phyloP scores from a whole-genome alignment of 2,888 invertebrate genomes.

The Volucella inanis region DNA sequence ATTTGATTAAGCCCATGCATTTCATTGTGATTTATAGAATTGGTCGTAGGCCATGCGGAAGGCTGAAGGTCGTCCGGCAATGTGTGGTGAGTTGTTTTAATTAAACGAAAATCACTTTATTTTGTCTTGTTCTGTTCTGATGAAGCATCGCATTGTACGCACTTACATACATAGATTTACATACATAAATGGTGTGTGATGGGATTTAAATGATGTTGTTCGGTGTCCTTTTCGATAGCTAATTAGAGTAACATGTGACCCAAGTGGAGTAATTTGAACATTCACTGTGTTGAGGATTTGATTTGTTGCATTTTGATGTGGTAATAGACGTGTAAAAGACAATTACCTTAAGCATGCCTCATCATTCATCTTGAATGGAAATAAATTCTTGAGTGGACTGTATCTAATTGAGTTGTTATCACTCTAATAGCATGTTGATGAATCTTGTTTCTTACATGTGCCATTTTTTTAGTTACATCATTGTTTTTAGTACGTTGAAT shows the following conservation, averaged over 20 bases:
- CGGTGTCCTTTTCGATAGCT: not conserved
- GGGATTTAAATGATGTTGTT: conserved; percentile 1
- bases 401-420: no score
- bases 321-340: no score
- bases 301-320: no score
- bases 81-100: conserved; percentile 28
- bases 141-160: not conserved
- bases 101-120: conserved; percentile 39
- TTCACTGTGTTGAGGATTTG: no score
- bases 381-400: no score
- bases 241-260: conserved; percentile 40
- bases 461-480: no score
- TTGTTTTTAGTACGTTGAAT: no score
- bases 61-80: not conserved
- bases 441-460: no score
- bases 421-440: no score
- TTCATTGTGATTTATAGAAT: conserved; percentile 56
- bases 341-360: no score
- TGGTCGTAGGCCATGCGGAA: not conserved
- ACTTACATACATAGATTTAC: no score
- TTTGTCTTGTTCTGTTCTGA: not conserved
- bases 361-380: no score
- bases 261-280: not conserved
- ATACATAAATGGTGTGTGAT: conserved; percentile 21
- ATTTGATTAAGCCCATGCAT: conserved; percentile 71